Conservation (phyloP, 2,888 invertebrate genomes). For the Brenthis ino region DNA sequence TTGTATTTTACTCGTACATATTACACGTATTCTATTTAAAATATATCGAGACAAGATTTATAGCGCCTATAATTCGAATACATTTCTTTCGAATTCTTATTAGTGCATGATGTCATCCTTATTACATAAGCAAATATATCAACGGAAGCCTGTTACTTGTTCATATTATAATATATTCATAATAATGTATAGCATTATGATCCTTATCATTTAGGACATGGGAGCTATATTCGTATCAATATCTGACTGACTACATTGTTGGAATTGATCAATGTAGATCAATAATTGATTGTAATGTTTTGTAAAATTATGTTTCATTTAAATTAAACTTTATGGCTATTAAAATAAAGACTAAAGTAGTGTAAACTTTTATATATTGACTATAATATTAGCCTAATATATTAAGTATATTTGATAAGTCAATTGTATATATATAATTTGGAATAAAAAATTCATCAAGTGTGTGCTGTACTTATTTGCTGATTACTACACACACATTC, state of each 20-base stretch:
- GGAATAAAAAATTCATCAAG: too few species aligned
- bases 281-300: slow-evolving; percentile 11
- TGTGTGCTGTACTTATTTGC: too few species aligned
- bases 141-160: slow-evolving; percentile 10
- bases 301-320: background rate
- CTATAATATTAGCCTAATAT: too few species aligned
- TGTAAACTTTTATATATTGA: background rate
- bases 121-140: slow-evolving; percentile 26
- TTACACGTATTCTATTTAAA: too few species aligned
- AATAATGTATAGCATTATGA: background rate
- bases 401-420: too few species aligned
- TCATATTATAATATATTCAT: background rate
- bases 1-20: too few species aligned
- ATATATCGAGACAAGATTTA: too few species aligned
- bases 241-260: background rate
- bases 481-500: too few species aligned
- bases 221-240: slow-evolving; percentile 2
- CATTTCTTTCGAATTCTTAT: too few species aligned
- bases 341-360: background rate
- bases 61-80: too few species aligned
- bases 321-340: background rate
- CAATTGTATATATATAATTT: too few species aligned
- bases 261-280: background rate
- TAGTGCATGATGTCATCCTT: slow-evolving; percentile 25
- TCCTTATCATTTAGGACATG: background rate